These are phyloP conservation scores for human (Homo sapiens) DNA, from an alignment of 2,113 vertebrate genomes.

Conservation along the genomic window DNA sequence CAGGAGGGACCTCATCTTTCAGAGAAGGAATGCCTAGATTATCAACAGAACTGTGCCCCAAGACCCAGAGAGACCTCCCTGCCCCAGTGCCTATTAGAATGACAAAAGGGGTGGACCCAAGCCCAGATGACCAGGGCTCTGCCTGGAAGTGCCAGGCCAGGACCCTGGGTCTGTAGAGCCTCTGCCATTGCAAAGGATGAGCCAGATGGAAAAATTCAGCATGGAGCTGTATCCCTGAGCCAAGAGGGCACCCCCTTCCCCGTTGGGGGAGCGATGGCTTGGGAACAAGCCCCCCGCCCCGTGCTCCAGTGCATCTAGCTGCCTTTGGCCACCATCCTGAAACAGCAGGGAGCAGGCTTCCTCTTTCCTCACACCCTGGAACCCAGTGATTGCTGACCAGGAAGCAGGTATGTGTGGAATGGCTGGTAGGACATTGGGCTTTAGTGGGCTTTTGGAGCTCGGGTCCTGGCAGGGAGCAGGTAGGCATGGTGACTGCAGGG, in stretches of 20 bases:
- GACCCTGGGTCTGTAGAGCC: background rate
- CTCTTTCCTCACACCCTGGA: fast-evolving
- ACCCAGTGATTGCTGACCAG: fast-evolving
- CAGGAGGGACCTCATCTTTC: background rate
- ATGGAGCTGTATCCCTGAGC: background rate
- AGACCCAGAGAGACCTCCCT: background rate
- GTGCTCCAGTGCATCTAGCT: background rate
- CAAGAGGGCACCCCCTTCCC: no score
- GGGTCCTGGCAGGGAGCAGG: background rate
- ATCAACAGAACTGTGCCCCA: background rate
- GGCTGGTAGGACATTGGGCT: background rate
- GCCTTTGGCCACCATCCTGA: background rate
- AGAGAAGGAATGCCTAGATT: background rate
- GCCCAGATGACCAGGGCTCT: background rate
- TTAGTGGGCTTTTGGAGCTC: no score
- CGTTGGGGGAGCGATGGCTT: fast-evolving
- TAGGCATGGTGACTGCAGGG: background rate
- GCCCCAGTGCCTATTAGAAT: background rate
- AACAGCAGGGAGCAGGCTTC: background rate
- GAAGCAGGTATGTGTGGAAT: background rate
- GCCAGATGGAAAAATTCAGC: background rate
- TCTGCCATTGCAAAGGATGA: background rate
- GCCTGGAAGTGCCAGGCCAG: background rate
- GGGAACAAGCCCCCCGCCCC: background rate
- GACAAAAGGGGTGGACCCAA: background rate